These are phyloP conservation scores for Luehdorfia chinensis DNA, from an alignment of 1,140 invertebrate species.

Conservation along the genomic window DNA sequence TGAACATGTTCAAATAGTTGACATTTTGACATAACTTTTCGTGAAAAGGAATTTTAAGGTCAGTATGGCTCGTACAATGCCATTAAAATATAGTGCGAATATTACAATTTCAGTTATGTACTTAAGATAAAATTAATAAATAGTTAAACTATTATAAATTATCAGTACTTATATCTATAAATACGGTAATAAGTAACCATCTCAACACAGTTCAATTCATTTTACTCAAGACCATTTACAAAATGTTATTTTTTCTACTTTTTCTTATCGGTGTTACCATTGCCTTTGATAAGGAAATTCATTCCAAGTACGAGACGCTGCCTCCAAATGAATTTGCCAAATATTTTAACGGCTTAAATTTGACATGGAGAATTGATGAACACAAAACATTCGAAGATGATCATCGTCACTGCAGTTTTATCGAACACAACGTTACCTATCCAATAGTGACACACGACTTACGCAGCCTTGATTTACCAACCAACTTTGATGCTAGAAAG, in stretches of 20 bases:
- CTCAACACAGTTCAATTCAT: too few relatives aligned
- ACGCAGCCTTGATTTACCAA: constrained; percentile 73
- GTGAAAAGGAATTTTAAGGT: too few relatives aligned
- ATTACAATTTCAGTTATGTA: too few relatives aligned
- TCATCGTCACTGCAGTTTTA: not conserved
- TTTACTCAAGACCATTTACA: not conserved
- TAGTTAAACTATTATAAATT: too few relatives aligned
- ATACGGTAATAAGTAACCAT: too few relatives aligned
- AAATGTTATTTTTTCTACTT: not conserved
- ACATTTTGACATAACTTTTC: too few relatives aligned
- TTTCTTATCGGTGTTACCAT: not conserved
- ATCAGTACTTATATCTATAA: too few relatives aligned
- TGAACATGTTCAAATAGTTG: too few relatives aligned
- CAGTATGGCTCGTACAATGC: too few relatives aligned
- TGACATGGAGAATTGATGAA: constrained; percentile 7
- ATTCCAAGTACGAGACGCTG: constrained; percentile 13
- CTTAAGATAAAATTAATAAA: too few relatives aligned
- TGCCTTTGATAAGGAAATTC: constrained; percentile 17
- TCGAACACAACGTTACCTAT: not conserved
- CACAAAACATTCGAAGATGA: not conserved
- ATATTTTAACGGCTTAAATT: constrained; percentile 19
- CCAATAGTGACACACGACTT: not conserved
- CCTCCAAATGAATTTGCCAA: constrained; percentile 10
- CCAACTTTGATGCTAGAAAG: constrained; percentile 84
- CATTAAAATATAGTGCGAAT: too few relatives aligned